These are phyloP conservation scores for Trissolcus basalis DNA, from an alignment of 1,140 invertebrate genomes.

Conservation along the genomic window DNA sequence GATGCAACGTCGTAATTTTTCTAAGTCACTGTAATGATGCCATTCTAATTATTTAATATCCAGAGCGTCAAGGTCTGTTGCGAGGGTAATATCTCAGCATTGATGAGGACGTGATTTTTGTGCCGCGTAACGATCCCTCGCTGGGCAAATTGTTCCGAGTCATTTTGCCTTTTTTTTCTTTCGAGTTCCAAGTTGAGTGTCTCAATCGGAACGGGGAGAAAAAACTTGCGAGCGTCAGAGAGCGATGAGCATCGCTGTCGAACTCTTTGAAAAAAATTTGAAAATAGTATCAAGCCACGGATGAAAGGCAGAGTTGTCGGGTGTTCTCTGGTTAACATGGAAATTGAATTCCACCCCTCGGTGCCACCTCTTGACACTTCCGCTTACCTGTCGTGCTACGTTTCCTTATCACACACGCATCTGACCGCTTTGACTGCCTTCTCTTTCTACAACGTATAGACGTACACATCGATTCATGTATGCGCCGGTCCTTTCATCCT, in stretches of 20 bases:
- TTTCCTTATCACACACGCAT: constrained; percentile 42
- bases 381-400: constrained; percentile 56
- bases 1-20: constrained; percentile 40
- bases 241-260: too few species aligned
- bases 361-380: constrained; percentile 55
- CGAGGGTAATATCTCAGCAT: constrained; percentile 31
- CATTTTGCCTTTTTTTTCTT: too few species aligned
- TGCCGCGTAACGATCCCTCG: neutral
- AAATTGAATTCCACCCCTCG: constrained; percentile 68
- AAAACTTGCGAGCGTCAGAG: too few species aligned
- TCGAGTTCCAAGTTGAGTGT: too few species aligned
- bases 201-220: too few species aligned
- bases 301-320: constrained; percentile 42
- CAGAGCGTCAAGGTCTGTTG: constrained; percentile 16
- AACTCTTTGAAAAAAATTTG: constrained; percentile 36
- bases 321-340: constrained; percentile 66
- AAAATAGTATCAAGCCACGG: constrained; percentile 51
- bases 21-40: constrained; percentile 49
- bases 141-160: too few species aligned
- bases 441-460: constrained; percentile 29
- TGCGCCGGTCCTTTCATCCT: constrained; percentile 45
- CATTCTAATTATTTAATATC: constrained; percentile 49
- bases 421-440: constrained; percentile 26
- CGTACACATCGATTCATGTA: constrained; percentile 5
- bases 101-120: constrained; percentile 1